Evolutionary conservation across 2,797 vertebrate species (phyloP), one percentile per base, ranked within the genome.

Genomic region (Ammospiza maritima): DNA sequence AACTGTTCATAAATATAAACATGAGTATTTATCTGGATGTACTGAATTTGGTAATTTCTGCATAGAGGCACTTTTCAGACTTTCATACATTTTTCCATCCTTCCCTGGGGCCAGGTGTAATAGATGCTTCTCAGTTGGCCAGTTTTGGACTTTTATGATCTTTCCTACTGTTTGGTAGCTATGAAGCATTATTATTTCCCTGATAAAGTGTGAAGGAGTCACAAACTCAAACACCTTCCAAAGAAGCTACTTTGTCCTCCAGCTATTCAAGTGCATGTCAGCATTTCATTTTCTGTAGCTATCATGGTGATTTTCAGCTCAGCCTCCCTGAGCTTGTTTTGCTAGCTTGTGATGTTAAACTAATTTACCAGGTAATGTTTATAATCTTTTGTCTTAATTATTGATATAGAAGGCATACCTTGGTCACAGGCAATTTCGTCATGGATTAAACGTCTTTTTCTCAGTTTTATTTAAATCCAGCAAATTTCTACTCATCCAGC

Each of bases 151-250:
- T 95, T 94, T 54, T 92, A 60, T 6, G 54, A 80, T 96, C 54
- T 87, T 89, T 90, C 84, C 88, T 95, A 29, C 83, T 90, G 72
- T 86, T 90, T 89, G 44, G 50, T 89, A 90, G 57, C 60, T 82
- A 85, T 4, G 66, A 73, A 93, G 85, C 62, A 95, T 96, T 95
- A 94, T 60, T 14, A 51, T 57, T 94, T 90, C 47, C 82, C 19
- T 93, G 65, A 50, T 38, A 57, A 88, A 77, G 48, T 57, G 40
- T 79, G 82, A 94, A 76, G 93, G 53, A 80, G 53, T 94, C 93
- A 94, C 66, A 81, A 94, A 78, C 75, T 97, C 85, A 94, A 96
- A 87, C 51, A 66, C n/a, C 44, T 94, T 88, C n/a, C 71, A 80
- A 23, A 95, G 75, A 60, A 76, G 44, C 40, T 85, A 34, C 34